phyloP scores from a whole-genome alignment of 2,888 invertebrate species.

The Agrochola circellaris region DNA sequence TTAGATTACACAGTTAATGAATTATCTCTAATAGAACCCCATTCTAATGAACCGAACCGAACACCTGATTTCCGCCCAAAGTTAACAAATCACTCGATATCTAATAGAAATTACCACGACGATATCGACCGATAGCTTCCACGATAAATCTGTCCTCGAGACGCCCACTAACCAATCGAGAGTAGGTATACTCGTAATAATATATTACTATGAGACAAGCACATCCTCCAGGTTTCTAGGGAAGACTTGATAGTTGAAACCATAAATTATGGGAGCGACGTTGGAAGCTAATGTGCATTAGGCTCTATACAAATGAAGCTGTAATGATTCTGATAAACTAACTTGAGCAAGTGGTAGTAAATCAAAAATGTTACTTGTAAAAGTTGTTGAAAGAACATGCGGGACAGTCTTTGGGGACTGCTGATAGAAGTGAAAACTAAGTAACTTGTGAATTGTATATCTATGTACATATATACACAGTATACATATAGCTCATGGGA shows the following conservation, averaged over 20 bases:
- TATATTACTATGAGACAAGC: conserved; percentile 55
- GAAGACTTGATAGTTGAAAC: conserved; percentile 44
- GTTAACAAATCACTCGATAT: conserved; percentile 47
- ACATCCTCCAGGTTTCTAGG: conserved; percentile 57
- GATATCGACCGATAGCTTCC: conserved; percentile 48
- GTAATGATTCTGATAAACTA: conserved; percentile 28
- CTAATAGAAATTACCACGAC: conserved; percentile 43
- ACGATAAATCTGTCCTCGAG: conserved; percentile 68
- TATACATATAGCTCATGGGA: no score
- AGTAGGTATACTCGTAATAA: conserved; percentile 57
- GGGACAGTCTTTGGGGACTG: no score
- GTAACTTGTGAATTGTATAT: no score
- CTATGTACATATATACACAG: no score
- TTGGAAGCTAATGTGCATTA: conserved; percentile 41
- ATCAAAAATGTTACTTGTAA: conserved; percentile 19
- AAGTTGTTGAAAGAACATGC: not conserved
- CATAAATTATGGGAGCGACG: conserved; percentile 57
- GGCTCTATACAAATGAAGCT: conserved; percentile 39
- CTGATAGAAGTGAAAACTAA: no score
- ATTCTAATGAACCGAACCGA: no score
- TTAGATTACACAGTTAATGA: not conserved
- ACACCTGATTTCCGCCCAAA: conserved; percentile 24
- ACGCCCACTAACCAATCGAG: conserved; percentile 63
- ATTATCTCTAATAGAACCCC: not conserved
- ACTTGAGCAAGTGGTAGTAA: conserved; percentile 1